These are phyloP conservation scores for Sebastiscus tertius DNA, from an alignment of 2,797 vertebrate species.

Conservation along the genomic window DNA sequence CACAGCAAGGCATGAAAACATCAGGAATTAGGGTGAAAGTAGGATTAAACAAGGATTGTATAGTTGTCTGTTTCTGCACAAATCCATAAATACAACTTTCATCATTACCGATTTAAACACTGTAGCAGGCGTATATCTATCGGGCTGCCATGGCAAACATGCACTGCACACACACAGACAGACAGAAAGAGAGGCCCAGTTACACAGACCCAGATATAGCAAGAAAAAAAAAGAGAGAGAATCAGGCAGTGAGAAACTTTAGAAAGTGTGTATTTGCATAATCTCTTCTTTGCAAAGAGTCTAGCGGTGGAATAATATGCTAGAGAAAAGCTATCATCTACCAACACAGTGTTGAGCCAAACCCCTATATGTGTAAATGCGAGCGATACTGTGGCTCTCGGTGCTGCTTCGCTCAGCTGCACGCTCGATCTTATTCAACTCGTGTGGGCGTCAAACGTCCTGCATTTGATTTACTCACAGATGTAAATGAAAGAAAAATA, in stretches of 20 bases:
- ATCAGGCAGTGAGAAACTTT: constrained; percentile 52
- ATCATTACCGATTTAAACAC: constrained; percentile 31
- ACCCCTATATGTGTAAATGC: constrained; percentile 35
- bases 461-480: constrained; percentile 20
- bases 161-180: background rate
- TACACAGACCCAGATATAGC: constrained; percentile 48
- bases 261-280: constrained; percentile 72
- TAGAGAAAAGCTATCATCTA: constrained; percentile 63
- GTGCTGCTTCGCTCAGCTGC: constrained; percentile 1
- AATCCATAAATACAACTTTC: constrained; percentile 36
- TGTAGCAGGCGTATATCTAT: constrained; percentile 14
- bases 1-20: background rate
- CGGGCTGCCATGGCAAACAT: constrained; percentile 5
- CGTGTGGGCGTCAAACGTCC: constrained; percentile 5
- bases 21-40: background rate
- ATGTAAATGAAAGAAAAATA: constrained; percentile 20
- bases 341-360: constrained; percentile 50
- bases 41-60: constrained; percentile 26
- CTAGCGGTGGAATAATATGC: constrained; percentile 67
- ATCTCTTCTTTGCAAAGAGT: constrained; percentile 69
- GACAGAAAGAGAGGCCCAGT: constrained; percentile 31
- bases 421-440: constrained; percentile 20
- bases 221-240: constrained; percentile 16
- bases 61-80: background rate
- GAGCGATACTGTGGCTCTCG: constrained; percentile 22